Evolutionary conservation across 1,140 invertebrate genomes (phyloP), one percentile per base, ranked within the genome.

Genomic region (Scaptodrosophila lebanonensis): DNA sequence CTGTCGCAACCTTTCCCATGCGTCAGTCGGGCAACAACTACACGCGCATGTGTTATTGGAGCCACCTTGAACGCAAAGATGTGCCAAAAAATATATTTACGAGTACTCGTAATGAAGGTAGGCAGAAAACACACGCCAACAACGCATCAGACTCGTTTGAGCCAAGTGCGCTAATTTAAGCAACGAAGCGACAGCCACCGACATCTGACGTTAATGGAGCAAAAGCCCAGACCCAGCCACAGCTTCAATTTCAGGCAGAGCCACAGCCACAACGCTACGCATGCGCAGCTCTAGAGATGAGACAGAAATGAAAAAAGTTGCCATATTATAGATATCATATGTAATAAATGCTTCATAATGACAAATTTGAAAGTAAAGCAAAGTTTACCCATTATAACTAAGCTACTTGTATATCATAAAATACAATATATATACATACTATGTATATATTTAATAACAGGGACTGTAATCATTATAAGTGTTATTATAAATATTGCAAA

Each of bases 1-100:
- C 49, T 52, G 38, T 48, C 40, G 32, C 50, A 72, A 68, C 72
- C 72, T 77, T 77, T 79, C 73, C 79, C 73, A 67, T 64, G 36
- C 29, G 30, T 18, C 36, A 56, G 53, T n/a, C n/a, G n/a, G 51
- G 40, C 38, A 54, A 20, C 18, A 15, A 18, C 5, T 43, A 61
- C 20, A 36, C 36, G 13, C 38, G 33, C 45, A 29, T 42, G 42
- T 22, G 20, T 25, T 9, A 8, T 13, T 27, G n/a, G 33, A 2
- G 20, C n/a, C 11, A 9, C 29, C 8, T 43, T 30, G 35, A 54
- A n/a, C 13, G 29, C 27, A 30, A 16, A 38, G 33, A 54, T 54
- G 49, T 68, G 73, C 61, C 56, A 75, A 75, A 75, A 67, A 54
- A 8, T 8, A 25, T 29, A 18, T 16, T n/a, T n/a, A n/a, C n/a